Percentiles rank a stretch among this genome's conserved stretches.
These are phyloP conservation scores for Chrysopilus asiliformis DNA, from an alignment of 2,888 invertebrate genomes.

Conservation along the genomic window DNA sequence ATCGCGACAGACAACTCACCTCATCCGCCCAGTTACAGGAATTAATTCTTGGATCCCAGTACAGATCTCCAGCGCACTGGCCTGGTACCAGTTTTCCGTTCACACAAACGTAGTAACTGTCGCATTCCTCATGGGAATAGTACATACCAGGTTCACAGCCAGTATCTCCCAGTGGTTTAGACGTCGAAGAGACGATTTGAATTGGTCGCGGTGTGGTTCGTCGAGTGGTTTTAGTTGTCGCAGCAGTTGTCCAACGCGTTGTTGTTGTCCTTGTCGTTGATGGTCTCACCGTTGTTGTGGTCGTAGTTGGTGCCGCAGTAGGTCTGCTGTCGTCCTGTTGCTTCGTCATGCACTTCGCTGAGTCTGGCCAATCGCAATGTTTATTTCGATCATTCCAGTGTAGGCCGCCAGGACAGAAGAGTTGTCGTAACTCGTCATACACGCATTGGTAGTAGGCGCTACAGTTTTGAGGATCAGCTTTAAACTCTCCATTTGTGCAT, in stretches of 20 bases:
- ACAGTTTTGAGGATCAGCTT: constrained; percentile 54
- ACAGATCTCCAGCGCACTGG: constrained; percentile 61
- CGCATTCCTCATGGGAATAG: constrained; percentile 59
- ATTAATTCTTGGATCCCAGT: constrained; percentile 51
- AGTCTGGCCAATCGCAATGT: constrained; percentile 70
- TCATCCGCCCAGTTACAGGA: constrained; percentile 65
- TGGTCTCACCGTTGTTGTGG: constrained; percentile 33
- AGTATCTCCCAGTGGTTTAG: constrained; percentile 19
- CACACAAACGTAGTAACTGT: constrained; percentile 63
- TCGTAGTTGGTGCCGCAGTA: constrained; percentile 33
- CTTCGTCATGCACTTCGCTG: constrained; percentile 46
- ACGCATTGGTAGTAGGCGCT: constrained; percentile 65
- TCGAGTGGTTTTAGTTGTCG: constrained; percentile 18
- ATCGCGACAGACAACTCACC: constrained; percentile 42
- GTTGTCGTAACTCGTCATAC: constrained; percentile 53
- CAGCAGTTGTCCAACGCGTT: constrained; percentile 27
- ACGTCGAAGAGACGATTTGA: constrained; percentile 26
- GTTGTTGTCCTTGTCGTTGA: constrained; percentile 18
- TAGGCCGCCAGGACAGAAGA: constrained; percentile 64
- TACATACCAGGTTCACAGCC: constrained; percentile 65
- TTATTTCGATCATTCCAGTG: constrained; percentile 59
- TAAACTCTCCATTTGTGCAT: constrained; percentile 40
- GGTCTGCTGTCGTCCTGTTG: constrained; percentile 22
- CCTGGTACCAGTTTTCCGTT: constrained; percentile 56
- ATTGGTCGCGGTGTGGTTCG: constrained; percentile 28